phyloP scores from a whole-genome alignment of 2,888 invertebrate genomes.

The Gnatocerus cornutus region DNA sequence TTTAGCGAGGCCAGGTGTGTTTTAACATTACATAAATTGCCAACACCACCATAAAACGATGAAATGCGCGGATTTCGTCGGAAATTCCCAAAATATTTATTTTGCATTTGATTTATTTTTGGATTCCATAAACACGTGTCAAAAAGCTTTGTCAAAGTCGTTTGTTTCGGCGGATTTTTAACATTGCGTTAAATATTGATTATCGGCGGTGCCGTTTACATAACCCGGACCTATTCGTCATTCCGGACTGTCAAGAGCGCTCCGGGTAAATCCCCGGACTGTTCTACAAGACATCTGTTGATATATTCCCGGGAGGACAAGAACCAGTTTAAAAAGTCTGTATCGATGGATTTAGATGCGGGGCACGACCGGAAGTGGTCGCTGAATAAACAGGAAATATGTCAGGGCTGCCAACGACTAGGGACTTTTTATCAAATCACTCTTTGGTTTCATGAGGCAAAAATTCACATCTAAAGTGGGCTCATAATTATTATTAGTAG shows the following conservation, averaged over 20 bases:
- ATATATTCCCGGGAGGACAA: conserved; percentile 15
- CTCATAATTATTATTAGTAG: too few species aligned
- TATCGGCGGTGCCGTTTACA: conserved; percentile 4
- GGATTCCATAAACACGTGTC: neutral
- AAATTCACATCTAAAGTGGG: too few species aligned
- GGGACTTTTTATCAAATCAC: too few species aligned
- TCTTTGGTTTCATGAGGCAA: too few species aligned
- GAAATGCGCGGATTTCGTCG: neutral
- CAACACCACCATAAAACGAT: neutral
- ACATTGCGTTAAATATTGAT: neutral
- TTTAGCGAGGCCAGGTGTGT: conserved; percentile 9
- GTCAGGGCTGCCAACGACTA: too few species aligned
- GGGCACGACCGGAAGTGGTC: too few species aligned
- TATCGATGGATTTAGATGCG: neutral
- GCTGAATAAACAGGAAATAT: too few species aligned
- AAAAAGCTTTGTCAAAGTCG: neutral
- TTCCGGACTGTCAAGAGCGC: conserved; percentile 16
- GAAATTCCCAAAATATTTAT: too few species aligned
- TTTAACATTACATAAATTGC: conserved; percentile 24
- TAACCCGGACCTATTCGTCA: conserved; percentile 23
- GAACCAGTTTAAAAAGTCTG: conserved; percentile 19
- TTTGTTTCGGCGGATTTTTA: neutral
- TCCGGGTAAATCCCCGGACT: conserved; percentile 37
- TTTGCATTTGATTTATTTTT: too few species aligned
- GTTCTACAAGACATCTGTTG: conserved; percentile 23